A percentile compares a stretch with the other conserved stretches of the same genome.
Conservation (phyloP, 2,797 vertebrate species). For the Australoheros facetus region DNA sequence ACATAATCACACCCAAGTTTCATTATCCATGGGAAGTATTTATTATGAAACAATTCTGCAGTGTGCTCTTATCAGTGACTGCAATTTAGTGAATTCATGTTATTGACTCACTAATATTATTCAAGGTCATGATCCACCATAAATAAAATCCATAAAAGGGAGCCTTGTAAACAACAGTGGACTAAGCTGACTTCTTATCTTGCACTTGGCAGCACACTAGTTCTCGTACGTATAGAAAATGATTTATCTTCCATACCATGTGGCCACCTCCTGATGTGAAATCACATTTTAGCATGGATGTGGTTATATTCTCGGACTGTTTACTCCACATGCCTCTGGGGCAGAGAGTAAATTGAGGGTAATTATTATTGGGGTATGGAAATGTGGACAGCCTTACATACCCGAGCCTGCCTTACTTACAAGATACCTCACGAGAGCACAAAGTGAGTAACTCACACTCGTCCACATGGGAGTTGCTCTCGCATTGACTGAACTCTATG, state of each 20-base stretch:
- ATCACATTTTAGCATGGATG: conserved; percentile 56
- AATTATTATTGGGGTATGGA: conserved; percentile 75
- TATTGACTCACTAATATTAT: conserved; percentile 69
- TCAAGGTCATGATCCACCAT: conserved; percentile 64
- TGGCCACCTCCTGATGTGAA: conserved; percentile 70
- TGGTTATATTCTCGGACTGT: conserved; percentile 66
- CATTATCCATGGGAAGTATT: conserved; percentile 65
- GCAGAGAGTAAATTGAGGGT: conserved; percentile 70
- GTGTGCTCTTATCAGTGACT: conserved; percentile 60
- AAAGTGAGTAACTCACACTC: conserved; percentile 43
- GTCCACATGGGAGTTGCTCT: conserved; percentile 42
- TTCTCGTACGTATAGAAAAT: conserved; percentile 61
- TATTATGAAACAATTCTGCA: conserved; percentile 55
- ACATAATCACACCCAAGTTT: conserved; percentile 58
- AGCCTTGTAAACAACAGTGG: conserved; percentile 66
- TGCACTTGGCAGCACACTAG: conserved; percentile 25
- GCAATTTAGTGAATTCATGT: conserved; percentile 57
- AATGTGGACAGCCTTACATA: conserved; percentile 66
- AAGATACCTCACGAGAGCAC: conserved; percentile 27
- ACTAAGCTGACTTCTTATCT: conserved; percentile 63
- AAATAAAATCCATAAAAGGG: conserved; percentile 67
- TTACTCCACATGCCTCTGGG: conserved; percentile 61
- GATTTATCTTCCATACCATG: conserved; percentile 74
- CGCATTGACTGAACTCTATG: conserved; percentile 18
- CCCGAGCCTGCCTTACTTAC: conserved; percentile 22